phyloP scores from a whole-genome alignment of 2,113 vertebrate species.

The Sapajus apella region DNA sequence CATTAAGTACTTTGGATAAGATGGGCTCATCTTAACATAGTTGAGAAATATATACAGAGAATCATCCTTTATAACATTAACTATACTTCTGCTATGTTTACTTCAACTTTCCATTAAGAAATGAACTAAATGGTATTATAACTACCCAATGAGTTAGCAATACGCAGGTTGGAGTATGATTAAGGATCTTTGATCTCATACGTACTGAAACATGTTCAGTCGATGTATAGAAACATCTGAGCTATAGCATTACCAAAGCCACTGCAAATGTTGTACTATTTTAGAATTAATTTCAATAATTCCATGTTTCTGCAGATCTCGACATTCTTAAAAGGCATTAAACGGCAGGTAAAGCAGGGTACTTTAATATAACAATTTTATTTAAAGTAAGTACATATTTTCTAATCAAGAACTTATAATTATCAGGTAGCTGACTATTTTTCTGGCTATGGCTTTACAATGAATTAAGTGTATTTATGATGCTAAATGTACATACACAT shows the following conservation, averaged over 20 bases:
- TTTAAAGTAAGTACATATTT: neutral
- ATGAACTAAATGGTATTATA: neutral
- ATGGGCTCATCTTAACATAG: neutral
- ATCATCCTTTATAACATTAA: neutral
- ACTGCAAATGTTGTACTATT: neutral
- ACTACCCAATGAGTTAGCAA: neutral
- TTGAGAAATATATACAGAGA: neutral
- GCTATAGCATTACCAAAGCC: neutral
- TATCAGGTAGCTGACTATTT: neutral
- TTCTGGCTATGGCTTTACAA: neutral
- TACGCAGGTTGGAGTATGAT: neutral
- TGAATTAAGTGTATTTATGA: neutral
- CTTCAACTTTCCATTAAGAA: slow-evolving; percentile 25
- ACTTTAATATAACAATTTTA: neutral
- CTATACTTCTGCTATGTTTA: neutral
- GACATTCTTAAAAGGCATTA: neutral
- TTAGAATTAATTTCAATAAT: neutral
- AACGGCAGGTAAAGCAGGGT: neutral
- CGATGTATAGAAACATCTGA: neutral
- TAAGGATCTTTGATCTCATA: slow-evolving; percentile 26
- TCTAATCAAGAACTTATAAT: neutral
- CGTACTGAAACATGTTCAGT: neutral
- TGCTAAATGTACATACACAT: neutral
- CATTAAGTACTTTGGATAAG: neutral
- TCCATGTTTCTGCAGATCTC: neutral